A percentile compares a stretch with the other conserved stretches of the same genome.
These are phyloP conservation scores for Drosophila algonquin DNA, from an alignment of 2,888 invertebrate species.

Conservation along the genomic window DNA sequence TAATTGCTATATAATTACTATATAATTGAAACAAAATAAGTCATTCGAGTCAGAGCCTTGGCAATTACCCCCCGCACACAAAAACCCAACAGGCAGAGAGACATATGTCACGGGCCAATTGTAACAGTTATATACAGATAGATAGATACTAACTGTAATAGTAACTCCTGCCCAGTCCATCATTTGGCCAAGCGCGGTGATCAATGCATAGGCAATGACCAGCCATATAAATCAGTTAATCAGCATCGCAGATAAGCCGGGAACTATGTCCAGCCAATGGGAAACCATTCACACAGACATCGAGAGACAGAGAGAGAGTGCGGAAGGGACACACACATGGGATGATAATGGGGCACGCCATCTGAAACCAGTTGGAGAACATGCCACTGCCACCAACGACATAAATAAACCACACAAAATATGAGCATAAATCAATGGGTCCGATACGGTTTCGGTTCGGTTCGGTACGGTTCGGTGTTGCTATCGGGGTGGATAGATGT, in stretches of 20 bases:
- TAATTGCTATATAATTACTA: conserved; percentile 76
- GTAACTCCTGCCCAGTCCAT: conserved; percentile 11
- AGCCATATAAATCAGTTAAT: conserved; percentile 75
- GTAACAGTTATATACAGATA: conserved; percentile 1
- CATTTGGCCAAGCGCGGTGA: conserved; percentile 44
- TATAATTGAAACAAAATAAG: conserved; percentile 56
- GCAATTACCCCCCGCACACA: conserved; percentile 52
- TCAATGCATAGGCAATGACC: conserved; percentile 79
- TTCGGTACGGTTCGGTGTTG: not conserved
- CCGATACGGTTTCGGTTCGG: conserved; percentile 13
- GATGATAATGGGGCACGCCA: conserved; percentile 44
- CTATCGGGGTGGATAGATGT: not conserved
- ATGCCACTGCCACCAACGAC: conserved; percentile 45
- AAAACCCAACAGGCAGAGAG: conserved; percentile 2
- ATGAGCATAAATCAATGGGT: conserved; percentile 74
- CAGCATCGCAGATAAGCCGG: conserved; percentile 71
- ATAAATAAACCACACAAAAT: conserved; percentile 55
- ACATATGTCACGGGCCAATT: conserved; percentile 39
- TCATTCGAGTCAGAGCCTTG: conserved; percentile 37
- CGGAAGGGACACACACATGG: conserved; percentile 1
- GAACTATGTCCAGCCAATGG: conserved; percentile 48
- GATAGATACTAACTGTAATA: conserved; percentile 8
- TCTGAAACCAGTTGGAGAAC: conserved; percentile 40
- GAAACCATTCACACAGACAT: conserved; percentile 55
- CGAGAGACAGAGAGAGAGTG: not conserved